Conservation (phyloP, 2,113 vertebrate species). For the Mellivora capensis region DNA sequence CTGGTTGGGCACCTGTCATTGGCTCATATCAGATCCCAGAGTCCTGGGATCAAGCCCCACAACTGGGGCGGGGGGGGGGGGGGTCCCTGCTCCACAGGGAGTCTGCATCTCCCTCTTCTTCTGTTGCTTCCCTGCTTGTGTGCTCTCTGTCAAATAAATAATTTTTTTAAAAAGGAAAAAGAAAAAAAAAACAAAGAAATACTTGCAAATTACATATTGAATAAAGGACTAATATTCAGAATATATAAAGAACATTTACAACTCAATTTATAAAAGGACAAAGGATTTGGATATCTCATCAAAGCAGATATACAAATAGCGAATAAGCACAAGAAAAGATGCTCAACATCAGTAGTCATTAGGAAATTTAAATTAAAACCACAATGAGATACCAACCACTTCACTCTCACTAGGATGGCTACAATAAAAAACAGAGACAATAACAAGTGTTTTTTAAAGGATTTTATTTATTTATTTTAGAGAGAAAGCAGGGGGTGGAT, state of each 20-base stretch:
- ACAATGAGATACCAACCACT: background rate
- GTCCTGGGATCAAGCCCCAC: too few relatives aligned
- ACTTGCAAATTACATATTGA: background rate
- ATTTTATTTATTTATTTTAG: too few relatives aligned
- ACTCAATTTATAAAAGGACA: slow-evolving; percentile 26
- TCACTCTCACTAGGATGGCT: background rate
- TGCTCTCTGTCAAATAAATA: too few relatives aligned
- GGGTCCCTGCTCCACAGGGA: background rate
- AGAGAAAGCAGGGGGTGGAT: too few relatives aligned
- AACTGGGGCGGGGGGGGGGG: too few relatives aligned
- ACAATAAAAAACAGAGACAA: background rate
- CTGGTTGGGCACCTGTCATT: too few relatives aligned
- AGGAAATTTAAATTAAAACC: slow-evolving; percentile 38
- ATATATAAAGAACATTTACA: background rate
- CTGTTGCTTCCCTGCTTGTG: background rate
- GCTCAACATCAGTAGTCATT: background rate
- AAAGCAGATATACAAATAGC: background rate
- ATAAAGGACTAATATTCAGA: background rate
- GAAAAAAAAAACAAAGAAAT: background rate
- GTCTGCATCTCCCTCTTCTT: background rate
- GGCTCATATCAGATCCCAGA: too few relatives aligned
- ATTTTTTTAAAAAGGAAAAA: background rate
- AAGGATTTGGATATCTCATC: background rate
- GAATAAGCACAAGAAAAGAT: background rate
- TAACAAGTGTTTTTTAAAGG: background rate